Evolutionary conservation across 1,140 invertebrate genomes (phyloP).

Genomic region (Choristoneura fumiferana): DNA sequence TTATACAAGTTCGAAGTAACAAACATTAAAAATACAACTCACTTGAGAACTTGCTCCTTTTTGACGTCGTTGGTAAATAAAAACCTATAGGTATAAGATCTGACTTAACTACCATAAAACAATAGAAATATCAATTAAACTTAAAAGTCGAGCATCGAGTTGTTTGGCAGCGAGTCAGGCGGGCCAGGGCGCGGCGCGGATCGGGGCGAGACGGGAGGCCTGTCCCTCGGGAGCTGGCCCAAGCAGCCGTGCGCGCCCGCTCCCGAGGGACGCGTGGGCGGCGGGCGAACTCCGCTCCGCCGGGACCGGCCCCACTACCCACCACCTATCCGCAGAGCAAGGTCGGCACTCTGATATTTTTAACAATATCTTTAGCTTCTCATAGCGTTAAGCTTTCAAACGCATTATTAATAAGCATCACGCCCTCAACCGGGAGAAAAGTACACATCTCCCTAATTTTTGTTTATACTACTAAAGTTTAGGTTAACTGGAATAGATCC

Average conservation of each 20-base stretch:
- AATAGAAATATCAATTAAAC: constrained; percentile 9
- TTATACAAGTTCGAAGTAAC: too few relatives aligned
- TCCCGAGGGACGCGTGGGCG: constrained; percentile 42
- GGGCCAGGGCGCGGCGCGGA: constrained; percentile 24
- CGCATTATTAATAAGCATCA: too few relatives aligned
- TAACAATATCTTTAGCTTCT: constrained; percentile 50
- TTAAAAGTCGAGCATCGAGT: constrained; percentile 12
- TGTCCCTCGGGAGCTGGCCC: constrained; percentile 52
- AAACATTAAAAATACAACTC: too few relatives aligned
- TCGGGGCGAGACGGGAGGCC: constrained; percentile 34
- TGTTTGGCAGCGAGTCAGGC: background rate
- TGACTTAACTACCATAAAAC: constrained; percentile 5
- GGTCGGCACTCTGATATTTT: constrained; percentile 67
- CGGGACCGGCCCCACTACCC: constrained; percentile 51
- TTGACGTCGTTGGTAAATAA: too few relatives aligned
- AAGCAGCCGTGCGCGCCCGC: constrained; percentile 7
- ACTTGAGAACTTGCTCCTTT: too few relatives aligned
- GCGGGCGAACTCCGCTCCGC: constrained; percentile 68
- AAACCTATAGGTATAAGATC: too few relatives aligned
- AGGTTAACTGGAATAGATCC: too few relatives aligned
- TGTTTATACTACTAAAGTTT: too few relatives aligned
- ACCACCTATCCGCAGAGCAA: constrained; percentile 39
- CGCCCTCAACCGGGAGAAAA: background rate
- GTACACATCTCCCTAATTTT: background rate
- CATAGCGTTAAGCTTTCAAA: too few relatives aligned